phyloP scores from a whole-genome alignment of 1,140 invertebrate species.

The Drosophila simulans region DNA sequence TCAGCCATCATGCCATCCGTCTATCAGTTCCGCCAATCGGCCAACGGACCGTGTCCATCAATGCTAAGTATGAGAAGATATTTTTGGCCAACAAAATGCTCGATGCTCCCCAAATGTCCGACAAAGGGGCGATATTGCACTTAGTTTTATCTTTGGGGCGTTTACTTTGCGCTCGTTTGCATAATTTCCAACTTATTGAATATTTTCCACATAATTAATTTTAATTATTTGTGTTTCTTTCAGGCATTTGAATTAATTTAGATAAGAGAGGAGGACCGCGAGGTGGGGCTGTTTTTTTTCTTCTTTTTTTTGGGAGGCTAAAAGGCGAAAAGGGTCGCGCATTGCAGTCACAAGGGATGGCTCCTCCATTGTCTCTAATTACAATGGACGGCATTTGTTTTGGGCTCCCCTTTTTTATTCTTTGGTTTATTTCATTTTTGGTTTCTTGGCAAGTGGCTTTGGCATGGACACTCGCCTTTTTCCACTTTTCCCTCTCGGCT shows the following conservation, averaged over 20 bases:
- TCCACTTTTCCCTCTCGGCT: slow-evolving; percentile 5
- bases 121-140: slow-evolving; percentile 54
- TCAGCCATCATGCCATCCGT: slow-evolving; percentile 17
- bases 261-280: slow-evolving; percentile 44
- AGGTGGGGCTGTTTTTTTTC: too few species aligned
- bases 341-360: slow-evolving; percentile 48
- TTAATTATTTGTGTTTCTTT: slow-evolving; percentile 74
- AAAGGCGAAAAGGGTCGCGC: slow-evolving; percentile 65
- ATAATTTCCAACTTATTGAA: slow-evolving; percentile 82
- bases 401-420: slow-evolving; percentile 20
- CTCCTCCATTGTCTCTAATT: slow-evolving; percentile 74
- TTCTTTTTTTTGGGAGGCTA: not conserved
- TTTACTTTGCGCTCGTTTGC: slow-evolving; percentile 78
- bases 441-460: slow-evolving; percentile 62
- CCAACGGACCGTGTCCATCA: slow-evolving; percentile 55
- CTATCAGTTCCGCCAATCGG: slow-evolving; percentile 2
- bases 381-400: slow-evolving; percentile 76
- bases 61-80: slow-evolving; percentile 63
- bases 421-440: slow-evolving; percentile 40
- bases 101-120: slow-evolving; percentile 13
- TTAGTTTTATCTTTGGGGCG: slow-evolving; percentile 70
- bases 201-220: slow-evolving; percentile 83
- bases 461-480: slow-evolving; percentile 37
- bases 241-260: slow-evolving; percentile 74
- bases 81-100: slow-evolving; percentile 68